Conservation (phyloP, 1,140 invertebrate species). For the Triops cancriformis region DNA sequence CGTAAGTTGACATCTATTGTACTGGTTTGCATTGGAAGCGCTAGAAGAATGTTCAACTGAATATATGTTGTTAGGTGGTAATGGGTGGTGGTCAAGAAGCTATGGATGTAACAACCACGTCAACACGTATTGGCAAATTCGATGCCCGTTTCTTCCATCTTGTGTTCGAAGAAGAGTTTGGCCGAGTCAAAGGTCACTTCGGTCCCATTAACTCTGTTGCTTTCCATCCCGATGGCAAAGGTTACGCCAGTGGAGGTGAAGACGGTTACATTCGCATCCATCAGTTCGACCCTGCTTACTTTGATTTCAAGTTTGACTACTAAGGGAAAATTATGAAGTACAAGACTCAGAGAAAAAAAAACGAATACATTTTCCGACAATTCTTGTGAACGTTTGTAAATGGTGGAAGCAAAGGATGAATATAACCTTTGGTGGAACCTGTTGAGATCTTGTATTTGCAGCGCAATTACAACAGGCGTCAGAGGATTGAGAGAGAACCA, state of each 20-base stretch:
- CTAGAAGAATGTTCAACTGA: too few relatives aligned
- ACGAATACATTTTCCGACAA: background rate
- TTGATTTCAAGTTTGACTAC: conserved; percentile 94
- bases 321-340: conserved; percentile 40
- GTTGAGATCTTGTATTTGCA: background rate
- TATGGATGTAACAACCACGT: conserved; percentile 97
- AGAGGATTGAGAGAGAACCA: background rate
- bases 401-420: conserved; percentile 10
- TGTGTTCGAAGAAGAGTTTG: conserved; percentile 99
- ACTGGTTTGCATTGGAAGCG: too few relatives aligned
- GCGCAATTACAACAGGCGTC: background rate
- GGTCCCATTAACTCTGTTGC: conserved; percentile 98
- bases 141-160: conserved; percentile 97
- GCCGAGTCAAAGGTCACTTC: conserved; percentile 95
- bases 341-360: background rate
- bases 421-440: background rate
- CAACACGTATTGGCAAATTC: conserved; percentile 90
- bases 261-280: conserved; percentile 97
- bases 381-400: background rate
- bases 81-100: conserved; percentile 96
- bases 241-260: conserved; percentile 94
- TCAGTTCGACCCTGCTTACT: conserved; percentile 91
- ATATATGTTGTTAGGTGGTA: conserved; percentile 53
- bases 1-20: conserved; percentile 46
- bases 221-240: conserved; percentile 96